Percentiles rank a stretch among this genome's conserved stretches.
Evolutionary conservation across 2,888 invertebrate species (phyloP).

Genomic region (Urechis unicinctus): DNA sequence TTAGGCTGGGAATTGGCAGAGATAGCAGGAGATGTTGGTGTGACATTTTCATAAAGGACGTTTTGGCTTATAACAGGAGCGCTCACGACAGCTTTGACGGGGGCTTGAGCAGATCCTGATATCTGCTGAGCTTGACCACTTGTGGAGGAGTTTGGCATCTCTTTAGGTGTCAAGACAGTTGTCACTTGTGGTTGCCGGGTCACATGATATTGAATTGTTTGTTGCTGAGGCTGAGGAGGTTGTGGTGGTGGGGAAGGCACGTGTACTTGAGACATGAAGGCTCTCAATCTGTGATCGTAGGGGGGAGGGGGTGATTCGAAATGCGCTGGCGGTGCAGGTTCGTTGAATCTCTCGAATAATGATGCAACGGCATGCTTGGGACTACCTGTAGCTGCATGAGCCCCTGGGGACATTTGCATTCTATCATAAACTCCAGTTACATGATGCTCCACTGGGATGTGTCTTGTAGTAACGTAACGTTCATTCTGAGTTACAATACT

Average conservation of each 20-base stretch:
- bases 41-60: neutral
- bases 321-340: slow-evolving; percentile 19
- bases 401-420: slow-evolving; percentile 5
- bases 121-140: neutral
- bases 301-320: slow-evolving; percentile 14
- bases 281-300: slow-evolving; percentile 16
- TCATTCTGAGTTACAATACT: neutral
- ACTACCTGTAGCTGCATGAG: neutral
- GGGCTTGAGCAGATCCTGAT: neutral
- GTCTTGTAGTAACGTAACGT: neutral
- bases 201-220: neutral
- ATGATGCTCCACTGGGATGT: slow-evolving; percentile 4
- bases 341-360: slow-evolving; percentile 21
- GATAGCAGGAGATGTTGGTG: neutral
- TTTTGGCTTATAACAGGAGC: no score
- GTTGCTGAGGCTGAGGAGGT: neutral
- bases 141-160: neutral
- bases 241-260: slow-evolving; percentile 4
- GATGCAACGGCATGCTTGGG: slow-evolving; percentile 3
- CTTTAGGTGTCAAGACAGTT: neutral
- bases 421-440: neutral
- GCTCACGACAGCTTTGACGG: neutral
- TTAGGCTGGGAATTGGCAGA: neutral
- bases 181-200: neutral
- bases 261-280: slow-evolving; percentile 9